These are phyloP conservation scores for Drosophila mettleri DNA, from an alignment of 2,888 invertebrate genomes.

Conservation along the genomic window DNA sequence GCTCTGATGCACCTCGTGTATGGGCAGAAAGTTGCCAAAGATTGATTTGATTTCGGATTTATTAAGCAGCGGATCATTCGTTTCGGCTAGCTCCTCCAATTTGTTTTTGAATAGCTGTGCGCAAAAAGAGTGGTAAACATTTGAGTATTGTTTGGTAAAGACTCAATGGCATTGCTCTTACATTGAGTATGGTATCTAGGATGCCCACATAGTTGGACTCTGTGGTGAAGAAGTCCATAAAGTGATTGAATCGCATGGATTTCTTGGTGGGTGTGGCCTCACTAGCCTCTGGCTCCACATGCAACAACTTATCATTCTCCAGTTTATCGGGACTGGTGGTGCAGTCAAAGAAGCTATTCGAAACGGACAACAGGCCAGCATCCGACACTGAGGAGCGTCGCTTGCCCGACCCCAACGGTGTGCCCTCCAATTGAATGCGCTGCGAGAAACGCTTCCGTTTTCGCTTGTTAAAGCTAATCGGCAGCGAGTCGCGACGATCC, in stretches of 20 bases:
- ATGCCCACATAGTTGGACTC: constrained; percentile 99
- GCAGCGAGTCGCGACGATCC: constrained; percentile 87
- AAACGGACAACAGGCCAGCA: constrained; percentile 91
- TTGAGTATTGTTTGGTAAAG: background rate
- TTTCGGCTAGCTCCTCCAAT: constrained; percentile 93
- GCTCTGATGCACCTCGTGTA: constrained; percentile 95
- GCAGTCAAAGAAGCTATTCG: constrained; percentile 95
- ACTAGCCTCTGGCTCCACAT: constrained; percentile 75
- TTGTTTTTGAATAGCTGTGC: constrained; percentile 96
- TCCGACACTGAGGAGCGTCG: constrained; percentile 94
- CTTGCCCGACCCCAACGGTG: constrained; percentile 86
- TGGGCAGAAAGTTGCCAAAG: constrained; percentile 97
- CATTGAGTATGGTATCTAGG: constrained; percentile 95
- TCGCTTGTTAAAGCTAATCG: constrained; percentile 87
- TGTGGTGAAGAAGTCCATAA: constrained; percentile 96
- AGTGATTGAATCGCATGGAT: constrained; percentile 85
- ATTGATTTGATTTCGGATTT: constrained; percentile 97
- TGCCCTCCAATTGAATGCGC: constrained; percentile 83
- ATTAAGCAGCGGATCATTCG: constrained; percentile 91
- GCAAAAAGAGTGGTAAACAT: background rate
- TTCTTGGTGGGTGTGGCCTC: constrained; percentile 83
- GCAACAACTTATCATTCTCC: constrained; percentile 81
- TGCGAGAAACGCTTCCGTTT: constrained; percentile 92
- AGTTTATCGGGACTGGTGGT: constrained; percentile 92
- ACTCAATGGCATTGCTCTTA: constrained; percentile 83